These are phyloP conservation scores for Carterocephalus palaemon DNA, from an alignment of 2,888 invertebrate genomes.

Conservation along the genomic window DNA sequence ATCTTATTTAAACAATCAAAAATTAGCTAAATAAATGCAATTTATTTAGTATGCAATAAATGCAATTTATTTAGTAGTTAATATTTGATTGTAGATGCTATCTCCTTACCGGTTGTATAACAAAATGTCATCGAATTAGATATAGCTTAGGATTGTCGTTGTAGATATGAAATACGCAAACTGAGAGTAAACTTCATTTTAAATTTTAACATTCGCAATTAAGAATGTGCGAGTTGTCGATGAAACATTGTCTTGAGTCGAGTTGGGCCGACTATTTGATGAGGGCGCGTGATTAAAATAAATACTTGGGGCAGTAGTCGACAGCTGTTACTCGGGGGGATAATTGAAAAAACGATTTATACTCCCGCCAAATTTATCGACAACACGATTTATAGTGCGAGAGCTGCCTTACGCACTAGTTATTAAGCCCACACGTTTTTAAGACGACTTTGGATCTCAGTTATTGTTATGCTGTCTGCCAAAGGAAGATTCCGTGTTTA, in stretches of 20 bases:
- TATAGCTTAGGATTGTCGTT: no score
- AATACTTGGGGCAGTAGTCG: slow-evolving; percentile 65
- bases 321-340: slow-evolving; percentile 70
- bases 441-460: no score
- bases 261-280: slow-evolving; percentile 42
- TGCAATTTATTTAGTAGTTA: no score
- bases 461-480: no score
- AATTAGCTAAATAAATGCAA: no score
- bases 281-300: slow-evolving; percentile 70
- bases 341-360: slow-evolving; percentile 78
- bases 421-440: slow-evolving; percentile 45
- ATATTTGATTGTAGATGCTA: no score
- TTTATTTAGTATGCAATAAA: no score
- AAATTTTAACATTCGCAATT: slow-evolving; percentile 38
- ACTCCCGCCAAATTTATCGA: slow-evolving; percentile 74
- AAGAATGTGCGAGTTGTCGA: slow-evolving; percentile 60
- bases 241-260: slow-evolving; percentile 43
- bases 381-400: slow-evolving; percentile 62
- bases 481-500: no score
- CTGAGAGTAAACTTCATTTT: slow-evolving; percentile 3
- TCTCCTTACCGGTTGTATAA: no score
- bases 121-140: no score
- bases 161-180: no score
- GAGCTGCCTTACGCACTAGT: slow-evolving; percentile 41
- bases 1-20: background rate